phyloP scores from a whole-genome alignment of 2,797 vertebrate species.

The Labroides dimidiatus region DNA sequence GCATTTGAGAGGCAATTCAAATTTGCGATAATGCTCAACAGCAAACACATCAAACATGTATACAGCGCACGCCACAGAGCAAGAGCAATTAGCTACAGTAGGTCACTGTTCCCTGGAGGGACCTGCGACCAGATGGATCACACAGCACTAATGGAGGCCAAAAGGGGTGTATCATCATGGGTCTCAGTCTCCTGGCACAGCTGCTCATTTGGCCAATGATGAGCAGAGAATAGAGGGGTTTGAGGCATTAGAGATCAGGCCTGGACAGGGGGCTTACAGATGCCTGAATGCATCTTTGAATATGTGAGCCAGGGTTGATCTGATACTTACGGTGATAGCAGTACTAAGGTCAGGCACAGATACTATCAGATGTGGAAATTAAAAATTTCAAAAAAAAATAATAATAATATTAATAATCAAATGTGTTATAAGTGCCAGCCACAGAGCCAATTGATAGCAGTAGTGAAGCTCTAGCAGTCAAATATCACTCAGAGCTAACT shows the following conservation, averaged over 20 bases:
- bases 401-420: too few species aligned
- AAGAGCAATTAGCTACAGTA: constrained; percentile 73
- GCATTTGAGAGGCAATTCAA: constrained; percentile 67
- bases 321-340: too few species aligned
- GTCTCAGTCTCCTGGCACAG: constrained; percentile 74
- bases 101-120: constrained; percentile 73
- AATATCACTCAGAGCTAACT: neutral
- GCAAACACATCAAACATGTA: constrained; percentile 42
- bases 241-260: constrained; percentile 54
- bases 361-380: too few species aligned
- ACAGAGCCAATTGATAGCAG: too few species aligned
- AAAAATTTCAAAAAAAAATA: too few species aligned
- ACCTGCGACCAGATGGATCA: constrained; percentile 77
- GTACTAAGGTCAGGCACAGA: neutral
- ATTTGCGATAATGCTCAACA: constrained; percentile 36
- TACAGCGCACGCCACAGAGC: constrained; percentile 51
- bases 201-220: constrained; percentile 77
- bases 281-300: constrained; percentile 40
- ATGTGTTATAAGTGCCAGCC: too few species aligned
- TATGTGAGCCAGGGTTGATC: constrained; percentile 23
- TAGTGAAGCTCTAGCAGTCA: neutral
- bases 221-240: constrained; percentile 36
- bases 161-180: constrained; percentile 67
- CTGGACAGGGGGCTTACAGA: constrained; percentile 59
- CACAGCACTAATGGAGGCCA: constrained; percentile 76